Conservation (phyloP, 2,797 vertebrate species). For the Gymnocypris eckloni region DNA sequence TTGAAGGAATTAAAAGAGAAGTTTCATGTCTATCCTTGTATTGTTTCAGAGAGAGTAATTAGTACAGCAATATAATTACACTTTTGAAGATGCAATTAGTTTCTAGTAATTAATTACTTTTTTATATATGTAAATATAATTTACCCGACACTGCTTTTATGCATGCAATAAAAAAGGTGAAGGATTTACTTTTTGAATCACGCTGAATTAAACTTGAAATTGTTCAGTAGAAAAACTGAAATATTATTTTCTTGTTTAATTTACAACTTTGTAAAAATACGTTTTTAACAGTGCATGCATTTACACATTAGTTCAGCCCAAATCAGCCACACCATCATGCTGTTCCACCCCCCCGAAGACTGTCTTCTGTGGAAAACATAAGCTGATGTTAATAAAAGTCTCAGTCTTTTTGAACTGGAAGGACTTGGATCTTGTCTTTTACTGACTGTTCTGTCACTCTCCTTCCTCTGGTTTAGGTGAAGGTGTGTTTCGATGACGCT, state of each 20-base stretch:
- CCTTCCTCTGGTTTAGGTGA: slow-evolving; percentile 74
- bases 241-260: too few relatives aligned
- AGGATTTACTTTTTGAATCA: not conserved
- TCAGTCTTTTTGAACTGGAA: not conserved
- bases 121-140: too few relatives aligned
- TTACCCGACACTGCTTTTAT: too few relatives aligned
- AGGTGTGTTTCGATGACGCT: slow-evolving; percentile 87
- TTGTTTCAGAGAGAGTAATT: too few relatives aligned
- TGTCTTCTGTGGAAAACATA: not conserved
- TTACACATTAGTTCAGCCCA: not conserved
- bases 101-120: too few relatives aligned
- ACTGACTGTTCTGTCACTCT: not conserved
- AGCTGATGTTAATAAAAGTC: not conserved
- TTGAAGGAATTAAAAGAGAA: too few relatives aligned
- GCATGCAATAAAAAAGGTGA: too few relatives aligned
- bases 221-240: not conserved
- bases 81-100: too few relatives aligned
- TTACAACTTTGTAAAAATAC: not conserved
- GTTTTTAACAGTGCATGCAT: not conserved
- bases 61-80: too few relatives aligned
- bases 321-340: not conserved
- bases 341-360: not conserved
- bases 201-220: not conserved
- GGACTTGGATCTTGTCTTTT: too few relatives aligned
- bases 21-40: too few relatives aligned